Conservation (phyloP, 1,140 invertebrate species). For the Papilio glaucus region DNA sequence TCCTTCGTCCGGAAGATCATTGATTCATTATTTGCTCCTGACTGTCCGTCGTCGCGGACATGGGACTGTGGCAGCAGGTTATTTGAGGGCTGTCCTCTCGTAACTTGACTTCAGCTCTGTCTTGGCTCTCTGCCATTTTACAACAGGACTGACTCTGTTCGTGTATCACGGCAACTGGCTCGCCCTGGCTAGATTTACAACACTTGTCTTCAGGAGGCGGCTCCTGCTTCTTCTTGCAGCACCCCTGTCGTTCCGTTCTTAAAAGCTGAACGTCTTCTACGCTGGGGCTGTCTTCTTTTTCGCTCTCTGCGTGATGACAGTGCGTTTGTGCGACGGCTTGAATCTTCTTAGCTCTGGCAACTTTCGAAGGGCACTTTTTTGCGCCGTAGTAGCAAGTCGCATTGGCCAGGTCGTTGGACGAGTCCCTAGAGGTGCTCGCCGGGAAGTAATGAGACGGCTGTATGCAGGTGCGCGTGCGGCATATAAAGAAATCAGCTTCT, state of each 20-base stretch:
- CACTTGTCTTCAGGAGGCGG: conserved; percentile 54
- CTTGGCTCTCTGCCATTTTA: conserved; percentile 37
- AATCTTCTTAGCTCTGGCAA: conserved; percentile 60
- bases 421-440: conserved; percentile 51
- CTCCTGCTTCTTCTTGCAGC: conserved; percentile 63
- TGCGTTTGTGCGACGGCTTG: conserved; percentile 42
- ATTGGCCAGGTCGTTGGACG: conserved; percentile 42
- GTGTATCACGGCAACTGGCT: conserved; percentile 51
- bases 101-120: conserved; percentile 34
- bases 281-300: conserved; percentile 67
- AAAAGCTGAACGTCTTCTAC: conserved; percentile 70
- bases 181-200: conserved; percentile 57
- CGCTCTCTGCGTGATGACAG: conserved; percentile 54
- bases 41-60: conserved; percentile 58
- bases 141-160: conserved; percentile 47
- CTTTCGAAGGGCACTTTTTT: conserved; percentile 67
- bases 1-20: not conserved
- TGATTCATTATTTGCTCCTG: conserved; percentile 69
- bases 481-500: conserved; percentile 69
- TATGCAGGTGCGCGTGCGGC: conserved; percentile 71
- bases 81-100: conserved; percentile 69
- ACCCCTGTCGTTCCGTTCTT: conserved; percentile 54
- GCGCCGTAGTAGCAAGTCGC: conserved; percentile 68
- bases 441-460: conserved; percentile 75
- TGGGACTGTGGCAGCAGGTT: conserved; percentile 65